A percentile compares a stretch with the other conserved stretches of the same genome.
phyloP scores from a whole-genome alignment of 2,888 invertebrate species.

The Tinea trinotella region DNA sequence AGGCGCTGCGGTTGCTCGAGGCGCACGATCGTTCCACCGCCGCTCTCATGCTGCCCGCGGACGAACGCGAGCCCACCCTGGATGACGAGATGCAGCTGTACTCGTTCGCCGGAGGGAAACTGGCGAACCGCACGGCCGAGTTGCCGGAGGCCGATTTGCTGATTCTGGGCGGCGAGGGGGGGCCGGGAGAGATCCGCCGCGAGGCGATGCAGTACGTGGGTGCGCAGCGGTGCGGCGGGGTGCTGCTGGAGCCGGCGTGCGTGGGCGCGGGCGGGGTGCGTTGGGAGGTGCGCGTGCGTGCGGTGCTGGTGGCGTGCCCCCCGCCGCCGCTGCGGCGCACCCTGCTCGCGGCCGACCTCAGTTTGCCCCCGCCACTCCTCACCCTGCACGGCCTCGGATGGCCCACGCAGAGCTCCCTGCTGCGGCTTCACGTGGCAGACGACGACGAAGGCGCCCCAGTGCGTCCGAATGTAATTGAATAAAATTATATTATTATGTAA shows the following conservation, averaged over 20 bases:
- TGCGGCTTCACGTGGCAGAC: conserved; percentile 84
- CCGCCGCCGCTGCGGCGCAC: conserved; percentile 61
- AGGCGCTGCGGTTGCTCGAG: neutral
- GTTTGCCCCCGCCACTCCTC: conserved; percentile 76
- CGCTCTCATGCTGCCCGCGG: neutral
- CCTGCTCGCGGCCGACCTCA: conserved; percentile 48
- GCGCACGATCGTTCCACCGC: neutral
- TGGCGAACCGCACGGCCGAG: neutral
- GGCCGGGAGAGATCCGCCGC: neutral
- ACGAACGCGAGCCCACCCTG: neutral
- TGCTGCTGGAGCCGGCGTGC: conserved; percentile 21
- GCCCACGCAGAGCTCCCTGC: conserved; percentile 79
- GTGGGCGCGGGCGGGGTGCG: conserved; percentile 18
- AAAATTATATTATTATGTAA: too few species aligned
- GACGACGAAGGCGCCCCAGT: conserved; percentile 82
- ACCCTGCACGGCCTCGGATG: conserved; percentile 75
- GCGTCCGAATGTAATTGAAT: conserved; percentile 32
- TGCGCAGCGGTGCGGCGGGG: conserved; percentile 40
- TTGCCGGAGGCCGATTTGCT: conserved; percentile 77
- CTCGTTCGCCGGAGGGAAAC: neutral
- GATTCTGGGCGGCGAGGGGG: conserved; percentile 58
- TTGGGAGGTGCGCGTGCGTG: conserved; percentile 23
- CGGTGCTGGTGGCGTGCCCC: conserved; percentile 29
- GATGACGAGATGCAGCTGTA: neutral
- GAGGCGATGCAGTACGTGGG: neutral